Percentiles rank a stretch among this genome's conserved stretches.
These are phyloP conservation scores for Tretioscincus oriximinensis DNA, from an alignment of 2,113 vertebrate genomes.

Conservation along the genomic window DNA sequence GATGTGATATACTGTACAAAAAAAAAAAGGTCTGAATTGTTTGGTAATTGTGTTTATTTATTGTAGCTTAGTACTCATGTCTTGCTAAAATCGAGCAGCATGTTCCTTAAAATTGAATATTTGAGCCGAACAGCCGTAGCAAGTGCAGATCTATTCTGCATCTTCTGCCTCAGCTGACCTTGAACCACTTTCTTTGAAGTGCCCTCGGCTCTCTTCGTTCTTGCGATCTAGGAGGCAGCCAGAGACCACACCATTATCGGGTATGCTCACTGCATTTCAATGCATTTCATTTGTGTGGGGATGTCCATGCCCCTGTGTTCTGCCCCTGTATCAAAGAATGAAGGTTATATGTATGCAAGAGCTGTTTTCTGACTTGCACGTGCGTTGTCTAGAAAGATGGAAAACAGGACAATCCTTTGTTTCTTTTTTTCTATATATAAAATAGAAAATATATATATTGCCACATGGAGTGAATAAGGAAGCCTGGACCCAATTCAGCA, in stretches of 20 bases:
- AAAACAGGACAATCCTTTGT: conserved; percentile 73
- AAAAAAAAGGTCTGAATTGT: conserved; percentile 74
- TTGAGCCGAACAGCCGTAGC: conserved; percentile 70
- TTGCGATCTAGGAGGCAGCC: conserved; percentile 16
- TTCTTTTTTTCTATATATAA: background rate
- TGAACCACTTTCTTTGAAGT: conserved; percentile 59
- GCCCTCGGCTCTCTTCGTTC: conserved; percentile 51
- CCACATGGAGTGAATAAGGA: background rate
- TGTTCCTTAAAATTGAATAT: conserved; percentile 77
- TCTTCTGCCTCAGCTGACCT: conserved; percentile 67
- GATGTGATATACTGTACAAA: conserved; percentile 83
- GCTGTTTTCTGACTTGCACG: background rate
- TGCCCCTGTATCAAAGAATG: background rate
- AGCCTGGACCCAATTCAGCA: background rate
- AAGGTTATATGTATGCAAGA: conserved; percentile 37
- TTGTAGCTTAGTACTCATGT: conserved; percentile 85
- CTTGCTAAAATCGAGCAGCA: conserved; percentile 85
- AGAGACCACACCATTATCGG: background rate
- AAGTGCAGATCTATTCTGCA: conserved; percentile 47
- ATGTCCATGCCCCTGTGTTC: background rate
- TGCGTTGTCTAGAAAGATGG: conserved; percentile 60
- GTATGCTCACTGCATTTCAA: background rate
- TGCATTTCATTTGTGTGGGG: background rate
- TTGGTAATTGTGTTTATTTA: conserved; percentile 86
- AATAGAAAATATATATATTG: background rate